Base-by-base conservation (phyloP, 2,113 vertebrate genomes). In the Nyctibius bracteatus region DNA sequence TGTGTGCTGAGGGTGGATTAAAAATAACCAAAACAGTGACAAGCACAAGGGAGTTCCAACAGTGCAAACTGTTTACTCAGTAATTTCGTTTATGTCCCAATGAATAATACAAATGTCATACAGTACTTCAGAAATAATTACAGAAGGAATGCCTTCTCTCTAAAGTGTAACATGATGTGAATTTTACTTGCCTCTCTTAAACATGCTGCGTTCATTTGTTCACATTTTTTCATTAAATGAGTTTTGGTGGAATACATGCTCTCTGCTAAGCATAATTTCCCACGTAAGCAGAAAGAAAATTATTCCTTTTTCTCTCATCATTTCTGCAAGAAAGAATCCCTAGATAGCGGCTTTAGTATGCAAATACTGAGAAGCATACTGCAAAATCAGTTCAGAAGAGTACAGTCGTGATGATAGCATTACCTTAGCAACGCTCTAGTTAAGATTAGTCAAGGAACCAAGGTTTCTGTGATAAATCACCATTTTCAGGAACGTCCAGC, bases 341-440 rank as follows among this genome's bases (percentile, higher is more conserved):
- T 88, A 44, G 92, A 89, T 43, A 94, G 91, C 4, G 6, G 61
- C 83, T 94, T 96, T 91, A 91, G 54, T 87, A 94, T 97, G 92
- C 95, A 96, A 95, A 95, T 94, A 81, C 80, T 65, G 81, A 88
- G 88, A 91, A 78, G 52, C 73, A 72, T 57, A 65, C 77, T 87
- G 70, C 61, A 75, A 63, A 96, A 93, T 93, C 88, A 94, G 90
- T 97, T 93, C 95, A 91, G 92, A 92, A 54, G 94, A 94, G 88
- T 92, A 92, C 52, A 68, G 65, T 96, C 58, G 70, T 72, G 73
- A 77, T 72, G 73, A 77, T 95, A 82, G 49, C 94, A 96, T 96
- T 96, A 92, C 95, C 96, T 84, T 97, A 95, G 96, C 94, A 97
- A 96, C 77, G 27, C 83, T 95, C 88, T 75, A 65, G 81, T 96